Conservation (phyloP, 2,888 invertebrate species). For the Zhengitettix transpicula region DNA sequence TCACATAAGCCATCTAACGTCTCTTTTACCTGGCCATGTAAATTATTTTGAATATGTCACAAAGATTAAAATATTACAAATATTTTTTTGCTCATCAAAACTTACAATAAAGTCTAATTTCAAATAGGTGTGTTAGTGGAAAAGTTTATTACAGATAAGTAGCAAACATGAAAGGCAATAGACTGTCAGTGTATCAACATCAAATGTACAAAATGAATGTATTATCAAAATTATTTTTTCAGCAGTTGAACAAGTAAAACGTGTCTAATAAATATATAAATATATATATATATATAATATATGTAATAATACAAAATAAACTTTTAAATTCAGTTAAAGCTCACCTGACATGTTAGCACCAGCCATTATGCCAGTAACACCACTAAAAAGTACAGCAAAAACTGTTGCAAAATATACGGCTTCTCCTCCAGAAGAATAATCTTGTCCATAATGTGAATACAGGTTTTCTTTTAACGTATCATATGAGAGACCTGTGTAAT, state of each 20-base stretch:
- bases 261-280: background rate
- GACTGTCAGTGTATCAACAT: no score
- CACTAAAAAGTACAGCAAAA: slow-evolving; percentile 94
- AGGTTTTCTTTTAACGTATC: slow-evolving; percentile 65
- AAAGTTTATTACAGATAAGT: background rate
- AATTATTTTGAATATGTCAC: no score
- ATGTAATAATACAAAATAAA: background rate
- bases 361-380: slow-evolving; percentile 98
- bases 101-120: no score
- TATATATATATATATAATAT: background rate
- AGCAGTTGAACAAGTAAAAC: no score
- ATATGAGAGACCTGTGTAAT: slow-evolving; percentile 65
- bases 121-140: no score
- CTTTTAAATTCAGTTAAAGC: slow-evolving; percentile 9
- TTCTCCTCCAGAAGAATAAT: slow-evolving; percentile 55
- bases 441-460: slow-evolving; percentile 49
- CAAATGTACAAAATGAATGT: no score
- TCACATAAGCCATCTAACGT: no score
- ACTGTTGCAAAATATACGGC: slow-evolving; percentile 79
- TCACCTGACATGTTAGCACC: slow-evolving; percentile 96
- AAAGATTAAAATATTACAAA: no score
- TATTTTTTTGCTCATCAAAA: no score
- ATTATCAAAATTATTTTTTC: no score
- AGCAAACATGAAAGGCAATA: background rate
- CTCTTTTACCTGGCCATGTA: no score